A percentile compares a stretch with the other conserved stretches of the same genome.
Evolutionary conservation across 2,797 vertebrate genomes (phyloP).

Genomic region (Geotria australis): DNA sequence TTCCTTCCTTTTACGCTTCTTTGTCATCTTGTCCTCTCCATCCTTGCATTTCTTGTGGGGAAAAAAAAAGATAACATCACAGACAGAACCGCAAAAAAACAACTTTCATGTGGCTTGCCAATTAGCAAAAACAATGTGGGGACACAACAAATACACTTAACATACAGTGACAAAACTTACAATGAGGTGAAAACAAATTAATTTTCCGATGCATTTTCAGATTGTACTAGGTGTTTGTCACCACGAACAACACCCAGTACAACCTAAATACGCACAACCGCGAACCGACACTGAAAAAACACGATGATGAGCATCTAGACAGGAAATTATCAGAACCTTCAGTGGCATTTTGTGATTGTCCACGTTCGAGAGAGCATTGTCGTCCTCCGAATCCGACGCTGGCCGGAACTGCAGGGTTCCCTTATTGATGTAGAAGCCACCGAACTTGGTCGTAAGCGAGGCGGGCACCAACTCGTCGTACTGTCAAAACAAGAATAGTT

Average conservation of each 20-base stretch:
- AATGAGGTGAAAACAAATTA: no score
- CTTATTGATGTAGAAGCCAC: conserved; percentile 81
- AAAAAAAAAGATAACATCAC: conserved; percentile 3
- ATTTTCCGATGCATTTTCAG: no score
- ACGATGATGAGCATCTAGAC: no score
- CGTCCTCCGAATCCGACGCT: conserved; percentile 45
- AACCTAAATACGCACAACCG: no score
- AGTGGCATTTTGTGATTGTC: conserved; percentile 23
- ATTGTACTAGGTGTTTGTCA: no score
- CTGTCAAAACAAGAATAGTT: conserved; percentile 10
- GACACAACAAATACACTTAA: neutral
- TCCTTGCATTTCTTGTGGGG: conserved; percentile 40
- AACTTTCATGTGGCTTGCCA: conserved; percentile 1
- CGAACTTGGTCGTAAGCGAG: conserved; percentile 49
- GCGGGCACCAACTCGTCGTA: conserved; percentile 83
- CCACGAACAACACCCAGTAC: no score
- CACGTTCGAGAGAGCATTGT: conserved; percentile 22
- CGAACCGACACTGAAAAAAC: no score
- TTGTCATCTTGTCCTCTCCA: conserved; percentile 20
- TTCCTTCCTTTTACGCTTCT: conserved; percentile 51
- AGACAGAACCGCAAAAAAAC: conserved; percentile 2
- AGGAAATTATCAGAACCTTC: conserved; percentile 14
- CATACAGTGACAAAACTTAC: neutral
- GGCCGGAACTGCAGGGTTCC: conserved; percentile 52
- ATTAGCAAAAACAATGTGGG: conserved; percentile 1